phyloP scores from a whole-genome alignment of 2,113 vertebrate genomes.

The Rhea americana region DNA sequence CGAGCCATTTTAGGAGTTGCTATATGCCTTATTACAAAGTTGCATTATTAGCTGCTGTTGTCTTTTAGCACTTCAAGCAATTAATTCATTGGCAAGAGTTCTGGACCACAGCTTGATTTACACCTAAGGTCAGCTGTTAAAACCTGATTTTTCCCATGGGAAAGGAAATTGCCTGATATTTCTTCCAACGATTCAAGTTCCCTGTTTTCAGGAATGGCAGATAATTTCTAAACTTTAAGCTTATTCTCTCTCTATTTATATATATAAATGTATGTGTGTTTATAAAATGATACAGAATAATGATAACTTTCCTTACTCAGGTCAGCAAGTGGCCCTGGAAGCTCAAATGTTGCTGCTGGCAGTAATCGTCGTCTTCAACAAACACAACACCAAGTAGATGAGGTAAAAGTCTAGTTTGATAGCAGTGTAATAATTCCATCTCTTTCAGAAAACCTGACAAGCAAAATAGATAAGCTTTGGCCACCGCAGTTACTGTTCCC shows the following conservation, averaged over 20 bases:
- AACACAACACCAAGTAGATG: conserved; percentile 82
- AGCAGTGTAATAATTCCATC: background rate
- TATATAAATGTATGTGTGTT: no score
- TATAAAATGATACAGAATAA: background rate
- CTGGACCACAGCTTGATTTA: background rate
- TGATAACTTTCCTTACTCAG: conserved; percentile 49
- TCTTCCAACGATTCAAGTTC: background rate
- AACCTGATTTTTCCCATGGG: background rate
- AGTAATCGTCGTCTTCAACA: conserved; percentile 79
- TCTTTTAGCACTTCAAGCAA: background rate
- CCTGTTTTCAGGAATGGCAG: background rate
- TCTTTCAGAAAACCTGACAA: background rate
- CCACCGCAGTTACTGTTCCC: background rate
- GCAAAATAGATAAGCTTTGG: background rate
- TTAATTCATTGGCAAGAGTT: background rate
- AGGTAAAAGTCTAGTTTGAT: conserved; percentile 64
- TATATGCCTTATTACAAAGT: background rate
- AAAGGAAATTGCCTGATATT: background rate
- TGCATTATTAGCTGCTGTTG: background rate
- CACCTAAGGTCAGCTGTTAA: background rate
- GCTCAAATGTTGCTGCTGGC: conserved; percentile 58
- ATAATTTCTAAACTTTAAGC: background rate
- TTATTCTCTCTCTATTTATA: no score
- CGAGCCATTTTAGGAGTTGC: background rate
- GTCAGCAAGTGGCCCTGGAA: conserved; percentile 60